These are phyloP conservation scores for Caenorhabditis auriculariae DNA, from an alignment of 2,888 invertebrate species.

Conservation along the genomic window DNA sequence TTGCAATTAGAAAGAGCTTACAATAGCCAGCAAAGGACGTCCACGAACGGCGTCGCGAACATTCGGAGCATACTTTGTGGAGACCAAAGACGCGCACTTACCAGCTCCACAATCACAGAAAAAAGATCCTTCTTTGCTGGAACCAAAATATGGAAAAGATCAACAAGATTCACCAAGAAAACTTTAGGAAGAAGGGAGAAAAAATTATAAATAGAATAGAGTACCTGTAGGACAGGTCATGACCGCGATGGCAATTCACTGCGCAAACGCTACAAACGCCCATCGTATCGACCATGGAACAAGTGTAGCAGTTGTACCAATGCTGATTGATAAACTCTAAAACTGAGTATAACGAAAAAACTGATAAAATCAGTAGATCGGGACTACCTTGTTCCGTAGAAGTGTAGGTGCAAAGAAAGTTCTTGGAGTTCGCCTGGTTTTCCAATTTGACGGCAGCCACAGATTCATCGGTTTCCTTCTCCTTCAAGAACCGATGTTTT, in stretches of 20 bases:
- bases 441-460: no score
- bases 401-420: no score
- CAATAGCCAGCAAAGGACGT: no score
- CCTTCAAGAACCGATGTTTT: no score
- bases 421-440: no score
- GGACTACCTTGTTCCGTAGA: no score
- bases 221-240: conserved; percentile 70
- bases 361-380: no score
- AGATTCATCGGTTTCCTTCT: no score
- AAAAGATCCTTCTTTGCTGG: conserved; percentile 96
- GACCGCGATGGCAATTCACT: conserved; percentile 90
- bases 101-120: conserved; percentile 96
- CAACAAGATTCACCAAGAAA: no score
- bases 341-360: no score
- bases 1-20: no score
- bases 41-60: conserved; percentile 22
- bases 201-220: background rate
- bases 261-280: conserved; percentile 98
- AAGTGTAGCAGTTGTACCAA: conserved; percentile 94
- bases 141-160: conserved; percentile 68
- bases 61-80: conserved; percentile 10
- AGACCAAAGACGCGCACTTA: conserved; percentile 17
- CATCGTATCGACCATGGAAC: conserved; percentile 95
- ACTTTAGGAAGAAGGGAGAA: no score
- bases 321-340: conserved; percentile 88